These are phyloP conservation scores for Eurois occulta DNA, from an alignment of 2,888 invertebrate species.

Conservation along the genomic window DNA sequence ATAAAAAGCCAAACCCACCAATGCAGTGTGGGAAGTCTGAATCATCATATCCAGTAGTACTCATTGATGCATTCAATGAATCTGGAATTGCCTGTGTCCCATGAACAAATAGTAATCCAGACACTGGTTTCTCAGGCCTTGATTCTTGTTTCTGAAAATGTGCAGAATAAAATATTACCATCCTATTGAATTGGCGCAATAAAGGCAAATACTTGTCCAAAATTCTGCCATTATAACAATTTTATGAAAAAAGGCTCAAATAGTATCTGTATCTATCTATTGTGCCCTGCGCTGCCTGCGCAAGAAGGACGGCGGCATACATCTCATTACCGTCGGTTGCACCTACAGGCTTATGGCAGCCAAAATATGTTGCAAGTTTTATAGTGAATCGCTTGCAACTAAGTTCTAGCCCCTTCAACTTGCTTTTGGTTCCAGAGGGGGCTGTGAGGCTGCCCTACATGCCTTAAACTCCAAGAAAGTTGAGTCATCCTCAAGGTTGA, in stretches of 20 bases:
- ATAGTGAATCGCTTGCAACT: too few species aligned
- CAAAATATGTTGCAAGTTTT: too few species aligned
- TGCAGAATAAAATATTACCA: neutral
- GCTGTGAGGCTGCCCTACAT: too few species aligned
- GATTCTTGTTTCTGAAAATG: slow-evolving; percentile 64
- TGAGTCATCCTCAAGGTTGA: too few species aligned
- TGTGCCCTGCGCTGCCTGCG: too few species aligned
- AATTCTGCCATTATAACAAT: neutral
- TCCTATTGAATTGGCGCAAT: neutral
- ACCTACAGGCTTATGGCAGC: too few species aligned
- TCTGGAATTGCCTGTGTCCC: slow-evolving; percentile 78
- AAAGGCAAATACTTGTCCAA: neutral
- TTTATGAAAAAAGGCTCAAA: neutral
- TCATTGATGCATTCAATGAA: slow-evolving; percentile 81
- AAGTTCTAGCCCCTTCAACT: too few species aligned
- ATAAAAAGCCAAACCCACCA: slow-evolving; percentile 69
- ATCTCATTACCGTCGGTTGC: too few species aligned
- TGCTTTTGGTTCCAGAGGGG: too few species aligned
- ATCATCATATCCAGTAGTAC: slow-evolving; percentile 83
- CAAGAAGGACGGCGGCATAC: too few species aligned
- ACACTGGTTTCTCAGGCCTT: slow-evolving; percentile 69
- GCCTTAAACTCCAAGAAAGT: too few species aligned
- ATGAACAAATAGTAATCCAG: slow-evolving; percentile 80
- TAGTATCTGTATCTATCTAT: too few species aligned
- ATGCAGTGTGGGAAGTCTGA: slow-evolving; percentile 81